These are phyloP conservation scores for Nymphalis io DNA, from an alignment of 1,140 invertebrate genomes.

Conservation along the genomic window DNA sequence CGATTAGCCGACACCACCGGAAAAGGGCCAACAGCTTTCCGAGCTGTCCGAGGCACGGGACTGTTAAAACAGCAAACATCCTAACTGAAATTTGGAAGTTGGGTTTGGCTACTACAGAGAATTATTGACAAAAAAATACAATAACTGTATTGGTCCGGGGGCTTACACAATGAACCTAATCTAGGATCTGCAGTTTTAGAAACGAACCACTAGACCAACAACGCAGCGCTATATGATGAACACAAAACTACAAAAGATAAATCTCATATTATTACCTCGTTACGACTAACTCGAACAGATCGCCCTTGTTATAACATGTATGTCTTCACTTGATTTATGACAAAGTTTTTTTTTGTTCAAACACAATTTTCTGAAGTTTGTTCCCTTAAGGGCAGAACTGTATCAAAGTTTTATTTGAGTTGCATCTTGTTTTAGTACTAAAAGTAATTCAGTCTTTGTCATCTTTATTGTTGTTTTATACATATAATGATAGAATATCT, in stretches of 20 bases:
- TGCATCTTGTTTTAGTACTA: conserved; percentile 7
- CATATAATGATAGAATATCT: background rate
- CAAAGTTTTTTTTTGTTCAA: conserved; percentile 43
- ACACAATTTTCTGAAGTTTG: conserved; percentile 37
- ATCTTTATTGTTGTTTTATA: conserved; percentile 16
- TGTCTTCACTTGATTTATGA: conserved; percentile 45
- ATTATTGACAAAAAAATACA: too few species aligned
- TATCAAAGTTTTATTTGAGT: conserved; percentile 40
- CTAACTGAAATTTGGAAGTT: too few species aligned
- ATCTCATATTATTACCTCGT: background rate
- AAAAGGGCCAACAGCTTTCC: too few species aligned
- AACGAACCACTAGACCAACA: too few species aligned
- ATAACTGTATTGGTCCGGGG: too few species aligned
- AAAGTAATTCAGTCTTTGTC: conserved; percentile 23
- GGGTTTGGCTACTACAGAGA: too few species aligned
- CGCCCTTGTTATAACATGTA: conserved; percentile 21
- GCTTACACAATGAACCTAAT: too few species aligned
- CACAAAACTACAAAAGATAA: background rate
- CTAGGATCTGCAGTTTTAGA: too few species aligned
- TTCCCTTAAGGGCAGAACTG: conserved; percentile 27
- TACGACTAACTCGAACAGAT: conserved; percentile 7
- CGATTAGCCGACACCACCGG: too few species aligned
- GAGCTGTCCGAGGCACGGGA: too few species aligned
- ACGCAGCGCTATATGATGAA: too few species aligned
- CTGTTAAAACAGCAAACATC: too few species aligned